Conservation (phyloP, 2,888 invertebrate genomes). For the Hofmannophila pseudospretella region DNA sequence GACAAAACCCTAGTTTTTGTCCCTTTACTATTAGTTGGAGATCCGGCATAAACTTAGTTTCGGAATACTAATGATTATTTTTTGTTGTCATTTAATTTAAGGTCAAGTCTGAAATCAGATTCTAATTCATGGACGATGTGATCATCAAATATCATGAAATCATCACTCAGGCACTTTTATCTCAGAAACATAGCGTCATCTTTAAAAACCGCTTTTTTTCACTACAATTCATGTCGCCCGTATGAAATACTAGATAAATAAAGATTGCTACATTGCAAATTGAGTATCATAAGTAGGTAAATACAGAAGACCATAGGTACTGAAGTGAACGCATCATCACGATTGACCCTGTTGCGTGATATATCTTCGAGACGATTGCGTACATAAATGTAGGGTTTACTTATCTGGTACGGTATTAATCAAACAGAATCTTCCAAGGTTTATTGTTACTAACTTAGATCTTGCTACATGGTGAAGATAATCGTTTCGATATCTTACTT, state of each 20-base stretch:
- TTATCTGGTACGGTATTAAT: constrained; percentile 18
- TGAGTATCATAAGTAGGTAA: neutral
- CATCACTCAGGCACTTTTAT: too few relatives aligned
- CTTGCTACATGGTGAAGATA: too few relatives aligned
- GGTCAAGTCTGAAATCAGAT: neutral
- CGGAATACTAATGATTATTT: neutral
- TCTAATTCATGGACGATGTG: neutral
- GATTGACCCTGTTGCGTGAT: constrained; percentile 41
- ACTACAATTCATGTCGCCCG: neutral
- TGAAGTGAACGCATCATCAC: constrained; percentile 45
- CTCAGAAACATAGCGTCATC: neutral
- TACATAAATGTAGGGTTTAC: constrained; percentile 20
- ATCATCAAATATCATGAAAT: neutral
- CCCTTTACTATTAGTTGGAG: neutral
- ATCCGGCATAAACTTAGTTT: neutral
- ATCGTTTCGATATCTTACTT: too few relatives aligned
- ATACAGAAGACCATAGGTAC: constrained; percentile 22
- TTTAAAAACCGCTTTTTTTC: neutral
- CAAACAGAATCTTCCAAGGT: constrained; percentile 14
- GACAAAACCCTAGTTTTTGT: neutral
- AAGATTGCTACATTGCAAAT: neutral
- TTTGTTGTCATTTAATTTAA: neutral
- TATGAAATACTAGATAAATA: neutral
- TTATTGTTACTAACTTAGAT: too few relatives aligned
- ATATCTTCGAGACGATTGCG: constrained; percentile 26